These are phyloP conservation scores for Eubasilissa splendida DNA, from an alignment of 2,888 invertebrate genomes.

Conservation along the genomic window DNA sequence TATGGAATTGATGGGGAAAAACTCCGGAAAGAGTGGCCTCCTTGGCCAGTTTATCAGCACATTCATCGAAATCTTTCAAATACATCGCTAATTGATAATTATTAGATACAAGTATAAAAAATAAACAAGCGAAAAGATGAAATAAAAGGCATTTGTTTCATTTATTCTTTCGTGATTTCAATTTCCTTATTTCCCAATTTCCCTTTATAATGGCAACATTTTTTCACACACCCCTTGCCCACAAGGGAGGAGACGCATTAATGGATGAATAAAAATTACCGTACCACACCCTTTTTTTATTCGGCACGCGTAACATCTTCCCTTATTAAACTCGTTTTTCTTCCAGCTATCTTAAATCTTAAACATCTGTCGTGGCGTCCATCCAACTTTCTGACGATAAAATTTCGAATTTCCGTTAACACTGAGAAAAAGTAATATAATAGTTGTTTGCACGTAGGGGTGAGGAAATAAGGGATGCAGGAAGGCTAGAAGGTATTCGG, in stretches of 20 bases:
- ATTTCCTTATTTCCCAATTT: conserved; percentile 13
- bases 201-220: conserved; percentile 8
- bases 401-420: neutral
- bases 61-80: no score
- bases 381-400: neutral
- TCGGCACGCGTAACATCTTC: conserved; percentile 6
- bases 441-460: no score
- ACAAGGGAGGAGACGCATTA: no score
- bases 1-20: no score
- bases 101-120: neutral
- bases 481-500: no score
- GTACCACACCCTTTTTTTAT: neutral
- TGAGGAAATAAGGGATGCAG: no score
- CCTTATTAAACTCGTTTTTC: conserved; percentile 36
- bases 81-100: neutral
- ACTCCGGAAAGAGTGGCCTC: no score
- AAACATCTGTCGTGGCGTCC: no score
- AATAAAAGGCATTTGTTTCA: neutral
- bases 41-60: no score
- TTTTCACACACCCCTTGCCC: no score
- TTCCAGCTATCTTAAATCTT: neutral
- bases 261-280: conserved; percentile 18
- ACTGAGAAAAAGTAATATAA: neutral
- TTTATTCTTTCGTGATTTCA: neutral
- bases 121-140: neutral